Conservation (phyloP, 2,888 invertebrate genomes). For the Smittia sp. region DNA sequence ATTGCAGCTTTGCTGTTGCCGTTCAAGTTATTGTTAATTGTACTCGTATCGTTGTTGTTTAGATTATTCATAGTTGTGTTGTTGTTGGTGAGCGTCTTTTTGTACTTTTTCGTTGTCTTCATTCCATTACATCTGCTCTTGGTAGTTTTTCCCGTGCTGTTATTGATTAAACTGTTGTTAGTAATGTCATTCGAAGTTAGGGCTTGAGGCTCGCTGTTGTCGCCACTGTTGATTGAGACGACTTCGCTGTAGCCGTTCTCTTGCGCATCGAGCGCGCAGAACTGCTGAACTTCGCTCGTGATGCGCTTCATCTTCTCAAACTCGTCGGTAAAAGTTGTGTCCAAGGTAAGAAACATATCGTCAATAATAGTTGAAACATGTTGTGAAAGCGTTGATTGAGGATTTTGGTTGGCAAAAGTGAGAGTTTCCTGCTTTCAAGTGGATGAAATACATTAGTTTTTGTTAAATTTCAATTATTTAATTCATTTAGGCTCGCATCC, state of each 20-base stretch:
- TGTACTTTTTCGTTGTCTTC: constrained; percentile 70
- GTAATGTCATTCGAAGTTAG: constrained; percentile 51
- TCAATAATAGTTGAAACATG: constrained; percentile 49
- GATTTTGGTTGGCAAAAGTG: constrained; percentile 47
- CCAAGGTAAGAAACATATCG: constrained; percentile 55
- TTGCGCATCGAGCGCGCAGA: constrained; percentile 57
- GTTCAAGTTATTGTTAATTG: constrained; percentile 45
- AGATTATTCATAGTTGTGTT: constrained; percentile 49
- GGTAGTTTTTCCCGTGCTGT: constrained; percentile 17
- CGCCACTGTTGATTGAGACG: constrained; percentile 49
- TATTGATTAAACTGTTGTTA: constrained; percentile 51
- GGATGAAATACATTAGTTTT: constrained; percentile 18
- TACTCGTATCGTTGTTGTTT: constrained; percentile 21
- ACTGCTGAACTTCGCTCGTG: constrained; percentile 75
- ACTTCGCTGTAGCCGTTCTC: constrained; percentile 45
- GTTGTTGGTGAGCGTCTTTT: constrained; percentile 60
- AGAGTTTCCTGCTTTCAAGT: constrained; percentile 47
- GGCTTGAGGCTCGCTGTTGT: constrained; percentile 48
- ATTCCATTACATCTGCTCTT: constrained; percentile 19
- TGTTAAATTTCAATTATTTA: constrained; percentile 33
- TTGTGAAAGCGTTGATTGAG: constrained; percentile 43
- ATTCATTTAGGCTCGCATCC: not conserved
- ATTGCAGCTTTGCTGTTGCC: constrained; percentile 48
- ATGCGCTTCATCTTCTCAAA: constrained; percentile 82
- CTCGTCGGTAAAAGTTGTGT: constrained; percentile 64